Base-by-base conservation (phyloP, 2,888 invertebrate genomes). In the Drosophila glabriapex region DNA sequence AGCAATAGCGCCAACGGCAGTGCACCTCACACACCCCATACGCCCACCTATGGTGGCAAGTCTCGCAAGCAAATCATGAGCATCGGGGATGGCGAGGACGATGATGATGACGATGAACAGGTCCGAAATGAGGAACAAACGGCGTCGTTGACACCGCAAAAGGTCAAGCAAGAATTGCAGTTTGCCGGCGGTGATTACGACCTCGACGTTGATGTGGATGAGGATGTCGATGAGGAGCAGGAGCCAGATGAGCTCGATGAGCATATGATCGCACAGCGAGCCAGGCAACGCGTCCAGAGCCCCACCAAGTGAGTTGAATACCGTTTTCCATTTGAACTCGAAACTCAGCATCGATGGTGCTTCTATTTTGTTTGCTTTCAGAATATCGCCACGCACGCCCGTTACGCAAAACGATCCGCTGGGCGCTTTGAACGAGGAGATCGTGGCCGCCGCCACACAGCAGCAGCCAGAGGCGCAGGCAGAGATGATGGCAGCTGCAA, bases 351-450 rank as follows among this genome's bases (percentile, higher is more conserved):
- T 19, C 37, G 37, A 37, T 37, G 19, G 19, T 37, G 19, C 19
- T 16, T 7, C 19, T 43, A 12, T 12, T 12, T 43, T n/a, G n/a
- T n/a, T 14, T n/a, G 41, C 41, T 25, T 6, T 4, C 29, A 96
- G 96, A 90, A 93, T 95, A 56, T 96, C 96, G 0, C 96, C 96
- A 41, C 95, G 97, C 67, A 98, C 97, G 4, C 97, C 97, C 0
- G 98, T 98, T 0, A 97, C 98, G 0, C 96, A 97, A 91, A 98
- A 98, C 93, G 98, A 98, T 94, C 98, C 98, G 0, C 94, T 98
- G 29, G 98, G 98, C 9, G 97, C 98, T 6, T 94, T 98, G 3
- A 93, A 94, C 67, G 94, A 94, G 76, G 93, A 93, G 61, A 91
- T 92, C 56, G 67, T 92, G 56, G 66, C 63, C 3, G 70, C 80